phyloP scores from a whole-genome alignment of 2,113 vertebrate species.

The Hypocryptadius cinnamomeus region DNA sequence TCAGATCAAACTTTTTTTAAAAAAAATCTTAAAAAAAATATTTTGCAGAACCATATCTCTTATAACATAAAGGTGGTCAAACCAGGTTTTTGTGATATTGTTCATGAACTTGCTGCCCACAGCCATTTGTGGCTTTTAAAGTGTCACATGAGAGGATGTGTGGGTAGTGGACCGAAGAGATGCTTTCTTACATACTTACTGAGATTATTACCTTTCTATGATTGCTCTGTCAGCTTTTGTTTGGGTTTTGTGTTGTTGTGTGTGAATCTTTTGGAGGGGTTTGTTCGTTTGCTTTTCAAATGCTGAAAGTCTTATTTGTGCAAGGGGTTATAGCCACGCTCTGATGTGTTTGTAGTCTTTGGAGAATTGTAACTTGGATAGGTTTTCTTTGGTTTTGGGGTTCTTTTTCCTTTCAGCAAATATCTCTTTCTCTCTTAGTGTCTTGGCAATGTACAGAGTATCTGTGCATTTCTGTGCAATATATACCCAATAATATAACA shows the following conservation, averaged over 20 bases:
- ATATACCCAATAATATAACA: not conserved
- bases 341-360: not conserved
- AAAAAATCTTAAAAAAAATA: not conserved
- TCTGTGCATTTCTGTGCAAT: not conserved
- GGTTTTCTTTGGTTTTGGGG: fast-evolving
- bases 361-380: not conserved
- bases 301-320: not conserved
- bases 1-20: not conserved
- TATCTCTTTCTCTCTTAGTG: not conserved
- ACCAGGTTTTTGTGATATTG: not conserved
- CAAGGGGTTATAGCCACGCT: not conserved
- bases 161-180: not conserved
- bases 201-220: not conserved
- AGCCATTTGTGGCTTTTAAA: not conserved
- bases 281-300: not conserved
- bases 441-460: not conserved
- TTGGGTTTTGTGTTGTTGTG: not conserved
- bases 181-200: not conserved
- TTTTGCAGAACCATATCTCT: fast-evolving
- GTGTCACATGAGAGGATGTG: not conserved
- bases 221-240: not conserved
- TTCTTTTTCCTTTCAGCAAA: not conserved
- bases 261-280: fast-evolving
- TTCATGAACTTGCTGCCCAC: not conserved
- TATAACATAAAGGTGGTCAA: not conserved